Percentiles rank a stretch among this genome's conserved stretches.
Conservation (phyloP, 2,113 vertebrate genomes). For the Muscicapa adusta region DNA sequence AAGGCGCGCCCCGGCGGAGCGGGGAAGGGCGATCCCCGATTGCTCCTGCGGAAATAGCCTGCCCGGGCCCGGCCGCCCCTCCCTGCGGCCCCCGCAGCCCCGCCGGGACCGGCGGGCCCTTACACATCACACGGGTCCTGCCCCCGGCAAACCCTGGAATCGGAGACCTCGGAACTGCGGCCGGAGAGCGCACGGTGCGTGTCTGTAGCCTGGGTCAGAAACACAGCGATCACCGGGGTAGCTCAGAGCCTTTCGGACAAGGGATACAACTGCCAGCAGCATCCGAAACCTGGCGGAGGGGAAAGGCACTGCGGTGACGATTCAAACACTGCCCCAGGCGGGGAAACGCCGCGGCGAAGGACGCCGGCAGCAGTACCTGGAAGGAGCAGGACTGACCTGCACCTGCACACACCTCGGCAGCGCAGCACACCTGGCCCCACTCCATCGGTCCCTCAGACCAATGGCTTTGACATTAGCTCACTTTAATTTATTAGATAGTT, state of each 20-base stretch:
- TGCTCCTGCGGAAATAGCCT: background rate
- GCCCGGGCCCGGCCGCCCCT: background rate
- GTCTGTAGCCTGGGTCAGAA: rapidly evolving
- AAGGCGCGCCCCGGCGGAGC: rapidly evolving
- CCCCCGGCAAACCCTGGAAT: rapidly evolving
- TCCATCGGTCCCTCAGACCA: background rate
- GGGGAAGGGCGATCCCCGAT: rapidly evolving
- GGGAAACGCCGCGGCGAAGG: background rate
- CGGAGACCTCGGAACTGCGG: rapidly evolving
- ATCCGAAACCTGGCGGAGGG: rapidly evolving
- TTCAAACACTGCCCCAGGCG: background rate
- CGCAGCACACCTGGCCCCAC: rapidly evolving
- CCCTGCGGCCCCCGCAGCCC: background rate
- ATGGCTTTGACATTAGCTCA: background rate
- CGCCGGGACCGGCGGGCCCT: background rate
- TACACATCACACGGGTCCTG: rapidly evolving
- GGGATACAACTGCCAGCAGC: background rate
- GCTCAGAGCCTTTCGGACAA: background rate
- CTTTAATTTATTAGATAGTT: background rate
- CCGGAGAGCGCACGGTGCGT: rapidly evolving
- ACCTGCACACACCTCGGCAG: background rate
- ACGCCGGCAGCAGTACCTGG: rapidly evolving
- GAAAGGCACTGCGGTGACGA: rapidly evolving
- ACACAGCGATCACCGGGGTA: rapidly evolving
- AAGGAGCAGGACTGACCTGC: background rate